phyloP scores from a whole-genome alignment of 2,113 vertebrate species.

The Murina feae region DNA sequence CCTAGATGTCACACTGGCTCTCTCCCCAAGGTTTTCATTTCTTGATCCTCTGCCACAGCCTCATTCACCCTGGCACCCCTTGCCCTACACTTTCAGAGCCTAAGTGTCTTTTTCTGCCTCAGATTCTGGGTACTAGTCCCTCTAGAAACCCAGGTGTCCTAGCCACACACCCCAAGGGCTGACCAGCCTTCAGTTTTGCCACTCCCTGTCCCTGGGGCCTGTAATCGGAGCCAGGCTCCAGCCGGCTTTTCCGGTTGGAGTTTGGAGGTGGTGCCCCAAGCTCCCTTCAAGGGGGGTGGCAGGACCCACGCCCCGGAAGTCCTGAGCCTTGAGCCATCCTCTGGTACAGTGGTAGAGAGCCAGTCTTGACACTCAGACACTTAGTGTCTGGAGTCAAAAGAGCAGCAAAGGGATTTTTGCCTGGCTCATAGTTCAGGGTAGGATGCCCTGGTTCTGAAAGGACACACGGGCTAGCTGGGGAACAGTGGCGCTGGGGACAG shows the following conservation, averaged over 20 bases:
- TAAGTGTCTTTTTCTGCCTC: not conserved
- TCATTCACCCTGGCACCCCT: not conserved
- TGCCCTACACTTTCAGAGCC: not conserved
- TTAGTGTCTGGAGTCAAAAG: not conserved
- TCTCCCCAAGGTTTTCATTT: not conserved
- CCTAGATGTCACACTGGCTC: not conserved
- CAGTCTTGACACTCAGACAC: not conserved
- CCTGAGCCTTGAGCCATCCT: not conserved
- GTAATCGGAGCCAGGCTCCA: conserved; percentile 58
- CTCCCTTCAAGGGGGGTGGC: conserved; percentile 34
- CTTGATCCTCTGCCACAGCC: not conserved
- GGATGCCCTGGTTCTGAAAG: not conserved
- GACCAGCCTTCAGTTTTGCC: conserved; percentile 2
- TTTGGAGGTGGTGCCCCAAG: conserved; percentile 64
- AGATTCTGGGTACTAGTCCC: not conserved
- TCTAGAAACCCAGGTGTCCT: not conserved
- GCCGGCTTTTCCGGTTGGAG: conserved; percentile 72
- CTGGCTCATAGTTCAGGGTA: not conserved
- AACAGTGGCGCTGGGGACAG: not conserved
- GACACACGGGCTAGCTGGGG: not conserved
- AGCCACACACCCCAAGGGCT: not conserved
- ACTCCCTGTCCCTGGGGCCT: conserved; percentile 59
- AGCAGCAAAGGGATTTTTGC: not conserved
- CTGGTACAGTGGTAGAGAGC: not conserved
- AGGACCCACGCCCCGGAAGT: conserved; percentile 53